A percentile compares a stretch with the other conserved stretches of the same genome.
These are phyloP conservation scores for Datnioides undecimradiatus DNA, from an alignment of 2,113 vertebrate species.

Conservation along the genomic window DNA sequence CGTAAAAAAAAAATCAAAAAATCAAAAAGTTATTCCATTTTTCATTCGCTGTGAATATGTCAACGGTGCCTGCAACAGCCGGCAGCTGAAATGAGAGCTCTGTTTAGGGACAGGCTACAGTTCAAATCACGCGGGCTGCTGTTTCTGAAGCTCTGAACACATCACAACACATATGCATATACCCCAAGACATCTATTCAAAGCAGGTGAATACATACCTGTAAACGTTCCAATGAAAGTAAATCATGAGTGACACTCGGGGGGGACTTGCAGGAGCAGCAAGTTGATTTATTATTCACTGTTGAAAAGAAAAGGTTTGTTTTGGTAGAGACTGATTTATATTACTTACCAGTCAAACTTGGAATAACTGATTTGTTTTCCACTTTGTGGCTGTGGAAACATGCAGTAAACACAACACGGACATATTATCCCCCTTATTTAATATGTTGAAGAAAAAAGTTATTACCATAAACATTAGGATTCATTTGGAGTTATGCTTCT, in stretches of 20 bases:
- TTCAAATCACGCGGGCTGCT: neutral
- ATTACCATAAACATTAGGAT: neutral
- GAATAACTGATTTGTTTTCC: neutral
- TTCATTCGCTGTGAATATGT: neutral
- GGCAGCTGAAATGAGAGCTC: slow-evolving; percentile 14
- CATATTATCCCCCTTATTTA: no score
- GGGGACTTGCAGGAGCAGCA: neutral
- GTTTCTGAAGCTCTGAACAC: slow-evolving; percentile 16
- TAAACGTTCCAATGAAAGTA: neutral
- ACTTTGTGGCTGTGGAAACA: neutral
- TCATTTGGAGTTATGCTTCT: neutral
- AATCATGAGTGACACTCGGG: neutral
- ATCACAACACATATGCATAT: slow-evolving; percentile 12
- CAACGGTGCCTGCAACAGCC: slow-evolving; percentile 20
- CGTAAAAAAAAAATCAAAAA: no score
- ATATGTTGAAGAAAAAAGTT: neutral
- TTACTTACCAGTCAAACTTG: no score
- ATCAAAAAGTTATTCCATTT: neutral
- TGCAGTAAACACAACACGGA: neutral
- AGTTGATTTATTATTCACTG: neutral
- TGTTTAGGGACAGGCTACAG: slow-evolving; percentile 15
- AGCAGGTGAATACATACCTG: neutral
- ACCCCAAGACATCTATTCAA: neutral
- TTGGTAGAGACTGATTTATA: neutral
- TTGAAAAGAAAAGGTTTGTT: neutral